Evolutionary conservation across 2,113 vertebrate species (phyloP), one percentile per base, ranked within the genome.

Genomic region (Chaenocephalus aceratus): DNA sequence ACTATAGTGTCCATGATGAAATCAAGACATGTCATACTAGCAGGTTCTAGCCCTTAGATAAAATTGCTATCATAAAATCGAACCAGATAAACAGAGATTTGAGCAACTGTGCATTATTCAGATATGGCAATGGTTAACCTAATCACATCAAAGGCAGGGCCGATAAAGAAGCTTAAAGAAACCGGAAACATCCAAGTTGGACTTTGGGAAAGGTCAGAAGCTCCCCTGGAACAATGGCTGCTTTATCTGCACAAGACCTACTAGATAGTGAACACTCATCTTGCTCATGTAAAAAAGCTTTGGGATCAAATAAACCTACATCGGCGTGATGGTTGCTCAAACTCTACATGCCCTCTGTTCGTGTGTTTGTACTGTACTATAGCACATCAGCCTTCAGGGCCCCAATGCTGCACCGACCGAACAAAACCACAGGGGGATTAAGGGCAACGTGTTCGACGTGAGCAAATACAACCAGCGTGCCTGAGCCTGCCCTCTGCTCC

Each of bases 341-440:
- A 51, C 44, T 54, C 58, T 45, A 73, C 57, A 80, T 52, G 62
- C 73, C 60, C 36, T 70, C 10, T 72, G n/a, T 74, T 66, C 72
- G 51, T 83, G 67, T 68, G 76, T 77, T 64, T 78, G 53, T 58
- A 70, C 59, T 30, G 3, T 30, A 87, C 72, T 69, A 49, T 30
- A 67, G 54, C 51, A 56, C 65, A 72, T 79, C 78, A 77, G 21
- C 21, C 21, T 21, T 21, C 21, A 21, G 21, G 21, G 21, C 21
- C 21, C 21, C 21, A 1, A 21, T 84, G 79, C 76, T 63, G 52
- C 78, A 77, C 82, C 65, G 75, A 72, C 81, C 84, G 72, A 88
- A 87, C 68, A 82, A 85, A 88, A 83, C 80, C 85, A 77, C 78
- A 80, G 57, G 77, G 53, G 88, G 89, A 91, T 92, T 91, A 93